A percentile compares a stretch with the other conserved stretches of the same genome.
Evolutionary conservation across 2,797 vertebrate species (phyloP).

Genomic region (Galagoides demidoff): DNA sequence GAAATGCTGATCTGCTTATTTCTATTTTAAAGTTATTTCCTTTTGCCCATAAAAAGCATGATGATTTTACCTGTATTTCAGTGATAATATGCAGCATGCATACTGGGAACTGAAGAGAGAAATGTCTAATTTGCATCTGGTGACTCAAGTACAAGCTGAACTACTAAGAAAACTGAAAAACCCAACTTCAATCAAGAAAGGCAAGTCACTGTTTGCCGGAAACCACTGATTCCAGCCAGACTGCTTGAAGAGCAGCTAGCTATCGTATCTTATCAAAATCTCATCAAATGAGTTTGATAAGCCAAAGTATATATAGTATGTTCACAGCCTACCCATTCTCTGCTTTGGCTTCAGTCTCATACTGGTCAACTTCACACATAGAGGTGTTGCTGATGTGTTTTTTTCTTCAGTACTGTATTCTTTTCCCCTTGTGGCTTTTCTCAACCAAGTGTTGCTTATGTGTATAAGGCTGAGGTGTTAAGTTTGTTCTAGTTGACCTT

Average conservation of each 20-base stretch:
- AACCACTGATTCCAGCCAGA: conserved; percentile 59
- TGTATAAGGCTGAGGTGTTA: conserved; percentile 90
- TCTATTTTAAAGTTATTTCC: conserved; percentile 23
- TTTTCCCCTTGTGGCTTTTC: conserved; percentile 91
- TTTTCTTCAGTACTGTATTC: conserved; percentile 87
- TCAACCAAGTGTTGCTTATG: conserved; percentile 90
- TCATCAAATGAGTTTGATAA: conserved; percentile 83
- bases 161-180: conserved; percentile 87
- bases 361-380: conserved; percentile 90
- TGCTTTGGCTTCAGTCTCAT: conserved; percentile 86
- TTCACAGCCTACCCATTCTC: conserved; percentile 84
- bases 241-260: conserved; percentile 77
- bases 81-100: conserved; percentile 84
- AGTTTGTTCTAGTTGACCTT: conserved; percentile 89
- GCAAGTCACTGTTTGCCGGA: conserved; percentile 86
- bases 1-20: conserved; percentile 19
- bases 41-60: background rate
- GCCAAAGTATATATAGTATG: conserved; percentile 67
- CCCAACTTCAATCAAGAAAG: conserved; percentile 86
- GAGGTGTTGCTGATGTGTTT: conserved; percentile 91
- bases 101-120: conserved; percentile 90
- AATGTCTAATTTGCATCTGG: conserved; percentile 88
- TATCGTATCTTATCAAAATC: conserved; percentile 85
- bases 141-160: conserved; percentile 88
- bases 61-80: conserved; percentile 71